Conservation (phyloP, 2,797 vertebrate species). For the Australoheros facetus region DNA sequence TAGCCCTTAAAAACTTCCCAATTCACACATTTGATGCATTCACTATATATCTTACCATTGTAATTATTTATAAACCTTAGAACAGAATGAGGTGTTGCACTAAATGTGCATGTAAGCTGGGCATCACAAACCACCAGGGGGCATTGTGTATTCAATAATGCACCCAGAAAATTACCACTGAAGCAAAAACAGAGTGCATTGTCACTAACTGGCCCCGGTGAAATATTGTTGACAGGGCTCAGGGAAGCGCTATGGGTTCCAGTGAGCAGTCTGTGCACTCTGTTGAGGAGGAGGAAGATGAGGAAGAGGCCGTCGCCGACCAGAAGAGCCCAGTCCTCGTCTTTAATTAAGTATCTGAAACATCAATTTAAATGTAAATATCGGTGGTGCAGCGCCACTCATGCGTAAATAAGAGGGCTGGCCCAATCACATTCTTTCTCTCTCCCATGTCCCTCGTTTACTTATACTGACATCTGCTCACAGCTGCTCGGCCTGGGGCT, state of each 20-base stretch:
- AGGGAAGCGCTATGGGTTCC: conserved; percentile 82
- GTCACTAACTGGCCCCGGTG: conserved; percentile 80
- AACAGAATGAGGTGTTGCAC: conserved; percentile 14
- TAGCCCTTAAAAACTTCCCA: neutral
- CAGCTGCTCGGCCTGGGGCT: conserved; percentile 82
- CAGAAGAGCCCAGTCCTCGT: conserved; percentile 87
- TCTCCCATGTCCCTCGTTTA: conserved; percentile 84
- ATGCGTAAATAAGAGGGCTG: conserved; percentile 87
- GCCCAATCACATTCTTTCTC: conserved; percentile 80
- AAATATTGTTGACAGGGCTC: conserved; percentile 81
- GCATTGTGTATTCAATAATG: conserved; percentile 87
- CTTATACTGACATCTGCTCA: conserved; percentile 87
- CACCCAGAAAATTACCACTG: conserved; percentile 75
- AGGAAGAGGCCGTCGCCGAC: conserved; percentile 82
- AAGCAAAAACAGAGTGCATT: conserved; percentile 74
- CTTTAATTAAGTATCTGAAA: conserved; percentile 91
- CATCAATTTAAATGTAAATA: conserved; percentile 93
- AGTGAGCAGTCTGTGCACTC: conserved; percentile 84
- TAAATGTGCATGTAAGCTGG: conserved; percentile 28
- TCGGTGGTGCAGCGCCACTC: conserved; percentile 85
- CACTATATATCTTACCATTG: conserved; percentile 3
- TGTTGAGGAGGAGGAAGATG: conserved; percentile 83
- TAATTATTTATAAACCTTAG: conserved; percentile 25
- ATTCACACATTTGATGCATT: conserved; percentile 3
- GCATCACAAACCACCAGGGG: conserved; percentile 84